Evolutionary conservation across 2,113 vertebrate genomes (phyloP).

Genomic region (Erythrolamprus reginae): DNA sequence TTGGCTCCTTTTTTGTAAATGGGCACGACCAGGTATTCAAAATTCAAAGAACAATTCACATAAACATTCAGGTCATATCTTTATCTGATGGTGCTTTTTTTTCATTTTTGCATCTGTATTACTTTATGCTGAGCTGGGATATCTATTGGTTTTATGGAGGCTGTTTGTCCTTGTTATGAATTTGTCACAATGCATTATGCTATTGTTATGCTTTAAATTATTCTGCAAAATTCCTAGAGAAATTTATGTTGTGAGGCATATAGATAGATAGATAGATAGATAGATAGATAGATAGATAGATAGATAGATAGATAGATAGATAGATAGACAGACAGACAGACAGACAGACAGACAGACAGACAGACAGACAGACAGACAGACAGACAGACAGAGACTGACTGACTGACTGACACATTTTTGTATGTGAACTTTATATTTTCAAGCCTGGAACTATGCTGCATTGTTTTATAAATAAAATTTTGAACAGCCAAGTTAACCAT

Average conservation of each 20-base stretch:
- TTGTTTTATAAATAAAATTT: neutral
- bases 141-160: neutral
- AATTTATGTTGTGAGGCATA: neutral
- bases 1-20: neutral
- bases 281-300: too few relatives aligned
- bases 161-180: neutral
- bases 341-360: too few relatives aligned
- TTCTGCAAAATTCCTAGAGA: neutral
- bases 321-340: too few relatives aligned
- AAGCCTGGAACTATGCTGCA: neutral
- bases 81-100: neutral
- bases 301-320: too few relatives aligned
- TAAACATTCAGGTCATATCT: neutral
- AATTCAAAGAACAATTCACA: neutral
- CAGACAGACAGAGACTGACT: too few relatives aligned
- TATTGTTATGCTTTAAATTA: neutral
- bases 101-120: neutral
- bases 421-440: neutral
- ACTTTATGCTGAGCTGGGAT: neutral
- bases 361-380: too few relatives aligned
- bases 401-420: neutral
- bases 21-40: neutral
- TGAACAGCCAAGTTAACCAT: neutral
- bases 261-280: neutral
- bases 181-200: neutral